Base-by-base conservation (phyloP, 1,140 invertebrate genomes). In the Dermatophagoides farinae region DNA sequence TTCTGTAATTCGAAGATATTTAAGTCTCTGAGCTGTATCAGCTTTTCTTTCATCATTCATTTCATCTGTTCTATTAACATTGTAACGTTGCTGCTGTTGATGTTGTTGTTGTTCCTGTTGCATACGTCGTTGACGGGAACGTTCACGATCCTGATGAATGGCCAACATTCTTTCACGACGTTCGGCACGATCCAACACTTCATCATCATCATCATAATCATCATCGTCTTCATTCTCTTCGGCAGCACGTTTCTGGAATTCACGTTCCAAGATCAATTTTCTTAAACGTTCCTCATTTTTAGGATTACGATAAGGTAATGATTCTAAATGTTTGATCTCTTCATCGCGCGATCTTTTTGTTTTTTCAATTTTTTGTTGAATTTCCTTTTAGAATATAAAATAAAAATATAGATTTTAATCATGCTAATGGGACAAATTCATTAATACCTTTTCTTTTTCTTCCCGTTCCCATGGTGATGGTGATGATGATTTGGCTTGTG, bases 231-330 rank as follows among this genome's bases (percentile, higher is more conserved):
- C 31, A 20, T 23, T 23, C 20, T 80, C 78, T 70, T 87, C 84
- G 68, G 84, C 83, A 5, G 86, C 88, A 49, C 88, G 74, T 43
- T 85, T 78, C 66, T 91, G 85, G 70, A 92, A 91, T 69, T 91
- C 88, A 62, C 83, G 76, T 70, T 92, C 88, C 6, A 91, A 72
- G 61, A 83, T 82, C 47, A 91, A 73, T 8, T 86, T 83, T 58
- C 85, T 76, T 18, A 91, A 70, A 66, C 89, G 85, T 69, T 92
- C 87, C 61, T 86, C 87, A 68, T 92, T 86, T 66, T 84, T 83
- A 0, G 80, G 71, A 4, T 81, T 82, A 62, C 84, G 73, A 25
- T 81, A 77, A 10, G 79, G 71, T 52, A 86, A 68, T 0, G 76
- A 70, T 64, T 82, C 77, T 18, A 92, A 72, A 64, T 86, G 82